phyloP scores from a whole-genome alignment of 2,797 vertebrate genomes.

The Sardinella longiceps region DNA sequence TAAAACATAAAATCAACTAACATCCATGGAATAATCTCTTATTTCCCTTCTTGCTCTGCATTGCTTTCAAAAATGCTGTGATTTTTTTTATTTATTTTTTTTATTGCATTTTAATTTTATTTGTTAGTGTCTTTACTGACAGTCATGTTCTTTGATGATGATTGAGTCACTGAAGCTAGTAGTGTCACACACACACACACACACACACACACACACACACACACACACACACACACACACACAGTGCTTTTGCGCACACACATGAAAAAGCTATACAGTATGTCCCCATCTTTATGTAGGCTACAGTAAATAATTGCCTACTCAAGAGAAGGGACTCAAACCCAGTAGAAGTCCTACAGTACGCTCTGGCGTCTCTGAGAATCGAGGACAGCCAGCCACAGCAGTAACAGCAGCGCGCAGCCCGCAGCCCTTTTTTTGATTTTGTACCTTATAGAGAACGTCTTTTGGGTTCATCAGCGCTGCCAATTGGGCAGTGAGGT shows the following conservation, averaged over 20 bases:
- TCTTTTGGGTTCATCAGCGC: slow-evolving; percentile 79
- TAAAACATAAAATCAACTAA: not conserved
- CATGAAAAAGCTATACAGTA: not conserved
- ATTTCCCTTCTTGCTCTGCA: not conserved
- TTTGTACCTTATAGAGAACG: slow-evolving; percentile 81
- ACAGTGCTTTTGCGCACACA: no score
- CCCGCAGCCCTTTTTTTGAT: slow-evolving; percentile 72
- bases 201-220: no score
- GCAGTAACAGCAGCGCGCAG: slow-evolving; percentile 80
- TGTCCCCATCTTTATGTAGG: slow-evolving; percentile 35
- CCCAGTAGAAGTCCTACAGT: slow-evolving; percentile 66
- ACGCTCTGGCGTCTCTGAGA: slow-evolving; percentile 75
- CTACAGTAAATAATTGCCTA: slow-evolving; percentile 43
- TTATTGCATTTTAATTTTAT: no score
- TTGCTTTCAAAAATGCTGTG: not conserved
- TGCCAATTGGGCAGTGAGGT: slow-evolving; percentile 82
- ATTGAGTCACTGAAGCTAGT: not conserved
- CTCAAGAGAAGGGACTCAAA: not conserved
- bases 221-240: slow-evolving; percentile 40
- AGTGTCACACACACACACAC: no score
- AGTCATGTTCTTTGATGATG: not conserved
- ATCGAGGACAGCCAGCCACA: slow-evolving; percentile 79
- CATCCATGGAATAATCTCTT: not conserved
- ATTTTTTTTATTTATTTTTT: no score
- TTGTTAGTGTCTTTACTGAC: not conserved